Conservation (phyloP, 1,140 invertebrate species). For the Apis cerana region DNA sequence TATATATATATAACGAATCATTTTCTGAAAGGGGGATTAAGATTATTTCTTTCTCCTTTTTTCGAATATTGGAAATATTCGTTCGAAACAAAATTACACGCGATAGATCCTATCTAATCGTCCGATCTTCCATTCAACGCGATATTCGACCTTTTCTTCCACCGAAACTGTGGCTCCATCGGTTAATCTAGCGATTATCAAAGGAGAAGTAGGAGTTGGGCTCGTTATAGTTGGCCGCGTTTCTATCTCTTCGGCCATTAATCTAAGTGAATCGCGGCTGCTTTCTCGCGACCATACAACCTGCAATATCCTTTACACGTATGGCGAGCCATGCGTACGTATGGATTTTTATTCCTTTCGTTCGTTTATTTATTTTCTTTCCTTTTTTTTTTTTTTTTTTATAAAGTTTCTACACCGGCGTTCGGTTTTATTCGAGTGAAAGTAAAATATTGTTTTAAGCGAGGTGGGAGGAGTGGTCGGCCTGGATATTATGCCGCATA, state of each 20-base stretch:
- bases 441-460: background rate
- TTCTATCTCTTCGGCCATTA: slow-evolving; percentile 58
- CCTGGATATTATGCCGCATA: background rate
- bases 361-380: no score
- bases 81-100: no score
- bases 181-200: slow-evolving; percentile 57
- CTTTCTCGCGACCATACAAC: background rate
- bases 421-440: background rate
- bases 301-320: slow-evolving; percentile 23
- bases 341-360: background rate
- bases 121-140: background rate
- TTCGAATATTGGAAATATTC: no score
- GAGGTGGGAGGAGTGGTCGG: background rate
- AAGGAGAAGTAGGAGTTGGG: slow-evolving; percentile 53
- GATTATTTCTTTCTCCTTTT: no score
- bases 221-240: slow-evolving; percentile 34
- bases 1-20: no score
- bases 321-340: background rate
- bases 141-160: background rate
- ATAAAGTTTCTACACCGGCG: background rate
- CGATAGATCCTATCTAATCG: background rate
- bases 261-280: slow-evolving; percentile 38
- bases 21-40: no score
- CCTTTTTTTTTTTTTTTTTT: no score
- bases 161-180: slow-evolving; percentile 21